These are phyloP conservation scores for Gryllus bimaculatus DNA, from an alignment of 1,140 invertebrate species.

Conservation along the genomic window DNA sequence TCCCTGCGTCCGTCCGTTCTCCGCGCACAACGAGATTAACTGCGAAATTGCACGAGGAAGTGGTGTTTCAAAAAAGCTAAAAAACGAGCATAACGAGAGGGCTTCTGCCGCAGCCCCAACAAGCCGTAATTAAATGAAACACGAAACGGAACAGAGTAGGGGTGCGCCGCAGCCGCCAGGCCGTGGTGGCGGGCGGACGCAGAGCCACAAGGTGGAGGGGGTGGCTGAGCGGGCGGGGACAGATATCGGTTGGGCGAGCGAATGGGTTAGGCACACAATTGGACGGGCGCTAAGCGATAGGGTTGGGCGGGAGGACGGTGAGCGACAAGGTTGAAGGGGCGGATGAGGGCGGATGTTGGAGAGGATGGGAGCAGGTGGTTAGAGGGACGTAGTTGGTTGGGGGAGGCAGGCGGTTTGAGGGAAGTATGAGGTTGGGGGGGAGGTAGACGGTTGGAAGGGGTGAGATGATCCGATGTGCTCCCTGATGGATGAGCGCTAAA, in stretches of 20 bases:
- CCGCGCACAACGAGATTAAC: neutral
- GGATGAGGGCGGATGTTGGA: no score
- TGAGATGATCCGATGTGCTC: no score
- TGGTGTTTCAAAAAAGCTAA: neutral
- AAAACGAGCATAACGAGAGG: neutral
- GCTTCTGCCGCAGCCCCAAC: constrained; percentile 1
- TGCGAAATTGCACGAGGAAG: neutral
- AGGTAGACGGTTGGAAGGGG: no score
- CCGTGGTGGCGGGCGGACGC: no score
- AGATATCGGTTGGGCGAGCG: neutral
- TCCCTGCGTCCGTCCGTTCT: neutral
- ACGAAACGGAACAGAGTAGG: neutral
- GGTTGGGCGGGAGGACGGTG: neutral
- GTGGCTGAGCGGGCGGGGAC: neutral
- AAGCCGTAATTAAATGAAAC: constrained; percentile 1
- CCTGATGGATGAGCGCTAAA: no score
- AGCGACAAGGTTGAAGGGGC: no score
- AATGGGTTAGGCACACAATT: neutral
- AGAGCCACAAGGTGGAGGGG: neutral
- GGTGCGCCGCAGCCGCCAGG: no score
- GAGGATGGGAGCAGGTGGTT: neutral
- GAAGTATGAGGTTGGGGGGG: no score
- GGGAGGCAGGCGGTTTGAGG: no score
- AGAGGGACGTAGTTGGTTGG: neutral
- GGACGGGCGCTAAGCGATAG: neutral